Evolutionary conservation across 2,113 vertebrate species (phyloP), one percentile per base, ranked within the genome.

Genomic region (Microcebus jonahi): DNA sequence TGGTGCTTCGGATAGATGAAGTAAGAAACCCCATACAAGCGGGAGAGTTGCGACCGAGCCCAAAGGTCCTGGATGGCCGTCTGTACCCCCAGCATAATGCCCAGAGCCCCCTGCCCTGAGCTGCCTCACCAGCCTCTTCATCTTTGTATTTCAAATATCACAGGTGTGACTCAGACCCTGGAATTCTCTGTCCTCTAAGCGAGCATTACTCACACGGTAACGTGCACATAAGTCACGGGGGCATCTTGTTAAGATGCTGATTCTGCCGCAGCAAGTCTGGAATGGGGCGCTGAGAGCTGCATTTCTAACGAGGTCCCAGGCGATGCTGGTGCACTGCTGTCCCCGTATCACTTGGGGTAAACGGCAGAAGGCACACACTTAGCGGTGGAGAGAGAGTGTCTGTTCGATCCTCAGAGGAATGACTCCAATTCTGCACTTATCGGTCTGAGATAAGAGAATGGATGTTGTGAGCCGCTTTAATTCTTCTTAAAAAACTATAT

Each of bases 401-500:
- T 25, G 21, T 73, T 71, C 29, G 25, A 12, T 31, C 57, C 82
- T 76, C 57, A 8, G 9, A n/a, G 31, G 45, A 31, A 23, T 25
- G 59, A 68, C 71, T 90, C 18, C 82, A 59, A 4, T 34, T 85
- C 29, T 77, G 71, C 23, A 67, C 45, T 88, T 85, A 73, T 17
- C 3, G 0, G 27, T 59, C 65, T 48, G 76, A 94, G 67, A 93
- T 12, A 82, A 57, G 39, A 96, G 59, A 89, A n/a, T 70, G n/a
- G 79, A 91, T 95, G 57, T 17, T 59, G 34, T 63, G 27, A 89
- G 42, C 48, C 48, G 67, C 48, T 67, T 93, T 61, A 65, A 31
- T 85, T 85, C 88, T 87, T 89, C 61, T 68, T 55, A 68, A 83
- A 94, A 96, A 95, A 92, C 55, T 77, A 50, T 31, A n/a, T 63